Evolutionary conservation across 2,113 vertebrate genomes (phyloP).

Genomic region (Sylvia atricapilla): DNA sequence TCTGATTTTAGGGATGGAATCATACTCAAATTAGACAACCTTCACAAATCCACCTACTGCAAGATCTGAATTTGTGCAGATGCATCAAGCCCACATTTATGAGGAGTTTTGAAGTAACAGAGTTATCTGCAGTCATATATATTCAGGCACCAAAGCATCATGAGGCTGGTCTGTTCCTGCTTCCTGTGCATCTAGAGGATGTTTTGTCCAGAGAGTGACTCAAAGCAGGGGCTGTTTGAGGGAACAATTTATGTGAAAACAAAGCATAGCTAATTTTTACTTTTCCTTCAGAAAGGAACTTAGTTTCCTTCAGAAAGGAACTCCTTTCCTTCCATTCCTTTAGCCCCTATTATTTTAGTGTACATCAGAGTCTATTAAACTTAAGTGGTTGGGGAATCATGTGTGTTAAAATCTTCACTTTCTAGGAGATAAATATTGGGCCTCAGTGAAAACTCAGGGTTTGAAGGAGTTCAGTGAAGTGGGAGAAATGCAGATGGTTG

Average conservation of each 20-base stretch:
- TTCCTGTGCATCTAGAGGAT: background rate
- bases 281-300: background rate
- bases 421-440: background rate
- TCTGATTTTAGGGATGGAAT: background rate
- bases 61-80: background rate
- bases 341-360: background rate
- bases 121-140: background rate
- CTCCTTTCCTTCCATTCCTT: background rate
- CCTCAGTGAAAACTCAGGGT: background rate
- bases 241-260: background rate
- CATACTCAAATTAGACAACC: background rate
- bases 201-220: background rate
- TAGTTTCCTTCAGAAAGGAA: background rate
- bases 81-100: background rate
- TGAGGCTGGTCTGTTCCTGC: background rate
- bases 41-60: accelerated
- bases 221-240: background rate
- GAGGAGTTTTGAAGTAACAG: background rate
- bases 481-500: background rate
- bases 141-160: background rate
- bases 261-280: background rate
- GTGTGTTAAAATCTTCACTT: background rate
- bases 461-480: background rate
- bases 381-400: background rate
- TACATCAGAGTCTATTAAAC: background rate